These are phyloP conservation scores for Liparis tanakae DNA, from an alignment of 2,797 vertebrate genomes.

Conservation along the genomic window DNA sequence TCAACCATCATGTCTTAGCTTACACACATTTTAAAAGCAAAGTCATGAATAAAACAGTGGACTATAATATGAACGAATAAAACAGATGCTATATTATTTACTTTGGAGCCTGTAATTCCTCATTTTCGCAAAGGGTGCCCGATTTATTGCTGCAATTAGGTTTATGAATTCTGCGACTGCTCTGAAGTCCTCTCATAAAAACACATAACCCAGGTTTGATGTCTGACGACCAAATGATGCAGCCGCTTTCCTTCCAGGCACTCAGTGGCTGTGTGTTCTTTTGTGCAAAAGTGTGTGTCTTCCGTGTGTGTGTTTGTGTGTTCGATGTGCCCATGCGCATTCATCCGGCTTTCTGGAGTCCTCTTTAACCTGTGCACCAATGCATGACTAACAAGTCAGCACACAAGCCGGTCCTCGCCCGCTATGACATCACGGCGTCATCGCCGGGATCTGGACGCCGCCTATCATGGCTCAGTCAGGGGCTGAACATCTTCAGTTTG, in stretches of 20 bases:
- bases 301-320: conserved; percentile 25
- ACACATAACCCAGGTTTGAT: conserved; percentile 46
- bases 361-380: conserved; percentile 85
- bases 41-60: conserved; percentile 35
- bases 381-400: conserved; percentile 81
- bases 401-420: conserved; percentile 61
- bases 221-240: conserved; percentile 65
- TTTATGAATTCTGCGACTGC: conserved; percentile 21
- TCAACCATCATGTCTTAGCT: conserved; percentile 11
- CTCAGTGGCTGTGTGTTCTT: conserved; percentile 53
- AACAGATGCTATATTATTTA: conserved; percentile 1
- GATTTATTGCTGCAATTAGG: neutral
- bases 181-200: conserved; percentile 42
- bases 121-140: neutral
- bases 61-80: conserved; percentile 1
- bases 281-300: conserved; percentile 51
- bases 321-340: conserved; percentile 46
- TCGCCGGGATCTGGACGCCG: conserved; percentile 44
- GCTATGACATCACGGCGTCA: conserved; percentile 56
- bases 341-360: conserved; percentile 71
- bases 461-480: conserved; percentile 46
- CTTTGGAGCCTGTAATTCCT: neutral
- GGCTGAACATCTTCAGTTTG: conserved; percentile 41
- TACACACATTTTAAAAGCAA: conserved; percentile 44
- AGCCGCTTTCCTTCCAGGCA: conserved; percentile 55